Percentiles rank a stretch among this genome's conserved stretches.
Conservation (phyloP, 1,140 invertebrate genomes). For the Pygmarrhopalites habei region DNA sequence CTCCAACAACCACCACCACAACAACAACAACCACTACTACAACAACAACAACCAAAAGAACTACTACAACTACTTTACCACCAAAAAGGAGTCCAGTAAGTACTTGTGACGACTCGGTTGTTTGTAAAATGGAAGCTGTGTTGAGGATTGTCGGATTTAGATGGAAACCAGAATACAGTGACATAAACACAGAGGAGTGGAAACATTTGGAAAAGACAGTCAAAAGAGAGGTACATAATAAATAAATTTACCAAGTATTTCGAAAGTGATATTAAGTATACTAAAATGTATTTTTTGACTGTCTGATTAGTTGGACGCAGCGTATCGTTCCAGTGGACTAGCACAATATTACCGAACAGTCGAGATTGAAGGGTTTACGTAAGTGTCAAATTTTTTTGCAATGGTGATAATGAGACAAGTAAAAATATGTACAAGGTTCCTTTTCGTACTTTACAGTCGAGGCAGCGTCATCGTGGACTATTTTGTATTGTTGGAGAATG, state of each 20-base stretch:
- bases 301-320: constrained; percentile 64
- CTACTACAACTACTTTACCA: constrained; percentile 63
- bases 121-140: constrained; percentile 74
- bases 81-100: constrained; percentile 63
- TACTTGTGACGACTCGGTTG: constrained; percentile 70
- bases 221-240: constrained; percentile 53
- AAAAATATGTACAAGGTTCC: background rate
- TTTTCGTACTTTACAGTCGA: constrained; percentile 48
- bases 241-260: background rate
- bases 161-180: constrained; percentile 76
- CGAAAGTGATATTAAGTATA: too few relatives aligned
- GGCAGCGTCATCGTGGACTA: constrained; percentile 84
- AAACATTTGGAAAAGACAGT: constrained; percentile 57
- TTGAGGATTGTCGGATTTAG: constrained; percentile 66
- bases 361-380: constrained; percentile 76
- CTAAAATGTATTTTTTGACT: constrained; percentile 31
- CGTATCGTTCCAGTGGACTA: constrained; percentile 63
- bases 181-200: constrained; percentile 78
- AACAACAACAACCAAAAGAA: constrained; percentile 48
- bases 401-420: too few relatives aligned
- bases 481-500: constrained; percentile 69
- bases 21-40: constrained; percentile 41
- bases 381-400: constrained; percentile 40
- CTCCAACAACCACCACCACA: constrained; percentile 42
- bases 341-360: constrained; percentile 76